Conservation (phyloP, 1,140 invertebrate genomes). For the Atta colombica region DNA sequence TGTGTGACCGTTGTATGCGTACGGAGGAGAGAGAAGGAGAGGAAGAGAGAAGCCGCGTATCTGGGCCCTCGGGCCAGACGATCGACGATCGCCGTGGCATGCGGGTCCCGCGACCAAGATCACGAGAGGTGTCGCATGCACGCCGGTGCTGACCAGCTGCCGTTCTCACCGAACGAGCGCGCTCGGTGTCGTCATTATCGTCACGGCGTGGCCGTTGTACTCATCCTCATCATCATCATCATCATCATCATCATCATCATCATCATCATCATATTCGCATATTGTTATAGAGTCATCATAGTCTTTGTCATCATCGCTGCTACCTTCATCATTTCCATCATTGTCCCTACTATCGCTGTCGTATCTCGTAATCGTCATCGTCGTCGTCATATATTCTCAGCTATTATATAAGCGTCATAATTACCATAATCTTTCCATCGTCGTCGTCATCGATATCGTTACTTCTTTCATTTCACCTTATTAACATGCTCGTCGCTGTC, state of each 20-base stretch:
- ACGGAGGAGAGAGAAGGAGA: slow-evolving; percentile 22
- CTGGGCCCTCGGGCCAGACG: slow-evolving; percentile 72
- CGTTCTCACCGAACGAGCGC: slow-evolving; percentile 76
- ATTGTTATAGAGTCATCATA: slow-evolving; percentile 13
- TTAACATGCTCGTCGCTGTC: not conserved
- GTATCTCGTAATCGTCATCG: slow-evolving; percentile 6
- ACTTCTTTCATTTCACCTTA: not conserved
- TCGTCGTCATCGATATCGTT: not conserved
- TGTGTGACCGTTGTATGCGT: slow-evolving; percentile 36
- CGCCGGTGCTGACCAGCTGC: slow-evolving; percentile 80
- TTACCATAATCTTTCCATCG: not conserved
- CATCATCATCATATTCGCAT: not conserved
- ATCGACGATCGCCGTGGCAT: slow-evolving; percentile 82
- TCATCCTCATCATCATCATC: slow-evolving; percentile 20
- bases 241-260: not conserved
- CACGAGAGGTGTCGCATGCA: slow-evolving; percentile 78
- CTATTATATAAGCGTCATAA: not conserved
- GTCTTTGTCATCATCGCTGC: not conserved
- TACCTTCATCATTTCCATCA: slow-evolving; percentile 31
- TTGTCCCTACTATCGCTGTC: not conserved
- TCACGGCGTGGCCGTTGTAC: slow-evolving; percentile 30
- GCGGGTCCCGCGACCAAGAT: slow-evolving; percentile 81
- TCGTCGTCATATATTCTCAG: not conserved
- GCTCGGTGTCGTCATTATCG: slow-evolving; percentile 67
- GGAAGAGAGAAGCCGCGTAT: slow-evolving; percentile 55